These are phyloP conservation scores for Buathra laborator DNA, from an alignment of 2,888 invertebrate species.

Conservation along the genomic window DNA sequence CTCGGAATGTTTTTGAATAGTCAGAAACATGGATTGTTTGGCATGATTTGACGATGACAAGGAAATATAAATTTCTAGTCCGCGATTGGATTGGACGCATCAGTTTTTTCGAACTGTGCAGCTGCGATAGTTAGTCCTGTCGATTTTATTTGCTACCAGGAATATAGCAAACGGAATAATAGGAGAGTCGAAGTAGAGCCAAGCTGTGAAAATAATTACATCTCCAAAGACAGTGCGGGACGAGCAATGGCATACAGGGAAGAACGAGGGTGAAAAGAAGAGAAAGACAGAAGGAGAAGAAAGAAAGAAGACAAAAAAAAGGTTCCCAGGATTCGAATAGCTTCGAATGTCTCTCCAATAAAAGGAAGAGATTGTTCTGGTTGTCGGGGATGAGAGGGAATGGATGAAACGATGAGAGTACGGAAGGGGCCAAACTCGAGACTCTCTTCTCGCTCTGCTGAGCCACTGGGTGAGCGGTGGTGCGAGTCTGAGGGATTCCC, in stretches of 20 bases:
- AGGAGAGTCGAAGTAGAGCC: conserved; percentile 67
- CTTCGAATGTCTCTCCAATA: conserved; percentile 82
- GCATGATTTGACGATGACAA: background rate
- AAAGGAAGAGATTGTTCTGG: conserved; percentile 82
- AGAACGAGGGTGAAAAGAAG: conserved; percentile 51
- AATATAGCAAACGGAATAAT: conserved; percentile 48
- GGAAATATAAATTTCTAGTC: conserved; percentile 28
- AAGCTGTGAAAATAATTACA: conserved; percentile 84
- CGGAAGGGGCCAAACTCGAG: conserved; percentile 68
- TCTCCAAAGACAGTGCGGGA: conserved; percentile 77
- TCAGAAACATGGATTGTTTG: background rate
- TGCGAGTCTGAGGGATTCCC: conserved; percentile 67
- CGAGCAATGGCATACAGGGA: conserved; percentile 26
- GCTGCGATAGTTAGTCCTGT: conserved; percentile 60
- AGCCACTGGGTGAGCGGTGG: conserved; percentile 68
- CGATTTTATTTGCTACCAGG: conserved; percentile 51
- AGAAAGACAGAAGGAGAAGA: conserved; percentile 55
- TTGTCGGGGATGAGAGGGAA: conserved; percentile 55
- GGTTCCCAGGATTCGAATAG: conserved; percentile 84
- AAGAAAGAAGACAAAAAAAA: conserved; percentile 74
- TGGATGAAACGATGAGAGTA: conserved; percentile 50
- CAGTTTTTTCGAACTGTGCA: conserved; percentile 63
- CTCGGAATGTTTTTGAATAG: background rate
- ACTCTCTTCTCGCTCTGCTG: conserved; percentile 56
- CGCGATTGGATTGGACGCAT: conserved; percentile 5